Conservation (phyloP, 2,797 vertebrate species). For the Lutjanus argentimaculatus region DNA sequence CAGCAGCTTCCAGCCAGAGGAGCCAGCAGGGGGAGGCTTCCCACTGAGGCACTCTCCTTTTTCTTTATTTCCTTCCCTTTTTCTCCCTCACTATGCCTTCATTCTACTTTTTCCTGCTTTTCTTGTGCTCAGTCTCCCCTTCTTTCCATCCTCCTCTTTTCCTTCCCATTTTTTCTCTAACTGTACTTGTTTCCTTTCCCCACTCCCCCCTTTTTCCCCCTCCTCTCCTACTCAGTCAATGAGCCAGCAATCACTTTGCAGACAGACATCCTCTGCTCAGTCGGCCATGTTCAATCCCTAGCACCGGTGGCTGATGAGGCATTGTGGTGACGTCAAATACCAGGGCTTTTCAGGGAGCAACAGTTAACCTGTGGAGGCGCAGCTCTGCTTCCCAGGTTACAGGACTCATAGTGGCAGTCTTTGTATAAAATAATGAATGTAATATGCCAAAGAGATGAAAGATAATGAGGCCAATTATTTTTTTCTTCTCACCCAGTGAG, state of each 20-base stretch:
- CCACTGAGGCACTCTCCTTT: slow-evolving; percentile 79
- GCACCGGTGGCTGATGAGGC: slow-evolving; percentile 83
- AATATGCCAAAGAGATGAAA: slow-evolving; percentile 80
- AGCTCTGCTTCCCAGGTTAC: slow-evolving; percentile 77
- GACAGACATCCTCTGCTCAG: slow-evolving; percentile 83
- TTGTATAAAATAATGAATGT: slow-evolving; percentile 81
- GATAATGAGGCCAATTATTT: slow-evolving; percentile 82
- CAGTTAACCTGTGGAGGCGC: slow-evolving; percentile 79
- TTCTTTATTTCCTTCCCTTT: slow-evolving; percentile 72
- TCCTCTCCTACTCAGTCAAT: slow-evolving; percentile 77
- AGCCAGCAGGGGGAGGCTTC: slow-evolving; percentile 83
- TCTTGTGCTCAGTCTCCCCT: slow-evolving; percentile 41
- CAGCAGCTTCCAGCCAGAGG: slow-evolving; percentile 81
- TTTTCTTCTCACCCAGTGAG: slow-evolving; percentile 67
- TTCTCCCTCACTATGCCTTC: slow-evolving; percentile 65
- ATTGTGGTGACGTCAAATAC: slow-evolving; percentile 82
- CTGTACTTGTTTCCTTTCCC: slow-evolving; percentile 61
- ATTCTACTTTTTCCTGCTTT: slow-evolving; percentile 63
- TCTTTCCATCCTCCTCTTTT: slow-evolving; percentile 53
- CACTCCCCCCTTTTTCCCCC: slow-evolving; percentile 24
- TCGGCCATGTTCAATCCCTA: slow-evolving; percentile 82
- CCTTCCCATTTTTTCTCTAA: slow-evolving; percentile 58
- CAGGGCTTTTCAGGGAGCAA: slow-evolving; percentile 70
- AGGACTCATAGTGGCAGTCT: slow-evolving; percentile 76
- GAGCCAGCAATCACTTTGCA: slow-evolving; percentile 86